Conservation (phyloP, 2,888 invertebrate genomes). For the Nymphalis urticae region DNA sequence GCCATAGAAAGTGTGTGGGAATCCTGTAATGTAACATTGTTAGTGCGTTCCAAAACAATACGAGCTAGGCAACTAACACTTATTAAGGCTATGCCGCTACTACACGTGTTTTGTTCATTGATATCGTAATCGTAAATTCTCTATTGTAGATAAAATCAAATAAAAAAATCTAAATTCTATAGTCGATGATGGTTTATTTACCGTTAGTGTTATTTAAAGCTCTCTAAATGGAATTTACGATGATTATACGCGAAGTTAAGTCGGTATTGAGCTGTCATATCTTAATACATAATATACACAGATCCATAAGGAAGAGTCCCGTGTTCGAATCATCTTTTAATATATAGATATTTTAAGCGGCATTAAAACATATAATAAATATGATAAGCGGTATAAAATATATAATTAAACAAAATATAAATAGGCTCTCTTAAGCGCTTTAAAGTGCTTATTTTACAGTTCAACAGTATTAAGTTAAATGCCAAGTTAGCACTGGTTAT, state of each 20-base stretch:
- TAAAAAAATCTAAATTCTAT: no score
- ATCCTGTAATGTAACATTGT: slow-evolving; percentile 18
- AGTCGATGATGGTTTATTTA: not conserved
- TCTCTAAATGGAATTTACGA: not conserved
- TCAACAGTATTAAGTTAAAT: no score
- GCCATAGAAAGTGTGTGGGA: slow-evolving; percentile 29
- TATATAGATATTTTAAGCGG: not conserved
- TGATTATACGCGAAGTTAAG: not conserved
- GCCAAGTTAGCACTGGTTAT: no score
- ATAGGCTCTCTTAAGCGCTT: no score
- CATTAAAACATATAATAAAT: no score
- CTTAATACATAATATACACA: no score
- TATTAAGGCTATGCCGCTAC: slow-evolving; percentile 16
- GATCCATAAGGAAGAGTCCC: not conserved
- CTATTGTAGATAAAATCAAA: no score
- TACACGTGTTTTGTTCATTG: not conserved
- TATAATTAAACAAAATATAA: no score
- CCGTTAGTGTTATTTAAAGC: not conserved
- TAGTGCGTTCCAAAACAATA: slow-evolving; percentile 19
- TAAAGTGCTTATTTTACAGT: no score
- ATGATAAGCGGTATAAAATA: no score
- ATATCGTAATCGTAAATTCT: no score
- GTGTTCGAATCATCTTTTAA: slow-evolving; percentile 10
- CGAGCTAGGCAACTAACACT: slow-evolving; percentile 7
- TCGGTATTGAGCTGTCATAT: not conserved